phyloP scores from a whole-genome alignment of 2,888 invertebrate genomes.

The Tanypteryx hageni region DNA sequence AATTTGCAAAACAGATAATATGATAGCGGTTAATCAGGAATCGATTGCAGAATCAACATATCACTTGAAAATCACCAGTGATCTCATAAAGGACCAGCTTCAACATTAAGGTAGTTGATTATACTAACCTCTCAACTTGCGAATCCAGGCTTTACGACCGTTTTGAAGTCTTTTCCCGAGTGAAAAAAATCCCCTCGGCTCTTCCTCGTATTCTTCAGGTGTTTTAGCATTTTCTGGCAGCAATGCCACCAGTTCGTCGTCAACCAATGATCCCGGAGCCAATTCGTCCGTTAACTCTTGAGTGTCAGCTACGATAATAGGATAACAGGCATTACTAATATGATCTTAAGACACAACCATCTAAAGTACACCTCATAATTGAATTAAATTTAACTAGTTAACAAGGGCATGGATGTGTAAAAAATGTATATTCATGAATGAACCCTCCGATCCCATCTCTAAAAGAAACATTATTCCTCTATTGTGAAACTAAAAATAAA shows the following conservation, averaged over 20 bases:
- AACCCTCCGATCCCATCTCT: too few species aligned
- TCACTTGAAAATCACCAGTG: too few species aligned
- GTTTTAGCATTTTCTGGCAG: conserved; percentile 11
- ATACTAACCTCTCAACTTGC: conserved; percentile 45
- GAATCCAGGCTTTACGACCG: conserved; percentile 2
- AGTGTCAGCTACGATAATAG: neutral
- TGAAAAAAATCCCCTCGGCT: neutral
- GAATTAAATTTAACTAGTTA: too few species aligned
- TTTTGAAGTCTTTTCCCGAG: conserved; percentile 27
- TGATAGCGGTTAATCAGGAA: too few species aligned
- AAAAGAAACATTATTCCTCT: too few species aligned
- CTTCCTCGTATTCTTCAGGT: conserved; percentile 16
- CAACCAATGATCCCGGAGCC: conserved; percentile 48
- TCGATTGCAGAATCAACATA: too few species aligned
- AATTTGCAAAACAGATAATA: too few species aligned
- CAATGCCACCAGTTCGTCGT: conserved; percentile 31
- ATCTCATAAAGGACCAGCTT: neutral
- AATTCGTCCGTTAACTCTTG: conserved; percentile 32
- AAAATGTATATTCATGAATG: too few species aligned
- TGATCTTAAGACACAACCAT: too few species aligned
- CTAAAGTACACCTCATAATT: too few species aligned
- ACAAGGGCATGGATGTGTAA: too few species aligned
- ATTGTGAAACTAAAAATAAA: too few species aligned
- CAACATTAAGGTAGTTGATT: neutral
- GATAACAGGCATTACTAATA: neutral